Conservation (phyloP, 2,113 vertebrate species). For the Onychostruthus taczanowskii region DNA sequence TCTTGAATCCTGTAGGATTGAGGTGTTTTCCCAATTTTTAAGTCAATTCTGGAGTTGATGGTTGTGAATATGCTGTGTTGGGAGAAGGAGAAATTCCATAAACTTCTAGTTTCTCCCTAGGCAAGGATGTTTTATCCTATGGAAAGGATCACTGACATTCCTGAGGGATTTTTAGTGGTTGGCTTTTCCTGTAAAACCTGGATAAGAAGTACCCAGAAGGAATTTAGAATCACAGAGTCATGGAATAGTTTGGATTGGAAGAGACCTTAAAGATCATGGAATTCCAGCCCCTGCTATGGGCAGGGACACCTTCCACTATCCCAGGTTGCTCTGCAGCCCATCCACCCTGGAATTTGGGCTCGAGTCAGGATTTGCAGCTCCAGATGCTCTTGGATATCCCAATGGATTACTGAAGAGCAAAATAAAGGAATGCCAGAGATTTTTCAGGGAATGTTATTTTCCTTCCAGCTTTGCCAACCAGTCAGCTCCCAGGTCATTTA, state of each 20-base stretch:
- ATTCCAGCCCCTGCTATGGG: background rate
- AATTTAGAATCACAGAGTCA: background rate
- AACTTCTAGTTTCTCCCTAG: background rate
- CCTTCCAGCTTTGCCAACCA: background rate
- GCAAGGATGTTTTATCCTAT: background rate
- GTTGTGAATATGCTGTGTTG: fast-evolving
- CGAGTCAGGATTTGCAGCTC: background rate
- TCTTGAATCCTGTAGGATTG: background rate
- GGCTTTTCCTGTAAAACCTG: background rate
- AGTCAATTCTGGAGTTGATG: background rate
- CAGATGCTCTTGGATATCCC: background rate
- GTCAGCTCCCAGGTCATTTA: background rate
- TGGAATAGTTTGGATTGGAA: background rate
- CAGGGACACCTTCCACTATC: background rate
- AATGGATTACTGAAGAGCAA: background rate
- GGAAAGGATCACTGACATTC: background rate
- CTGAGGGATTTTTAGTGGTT: background rate
- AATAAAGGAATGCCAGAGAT: background rate
- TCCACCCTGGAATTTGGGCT: background rate
- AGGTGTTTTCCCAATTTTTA: background rate
- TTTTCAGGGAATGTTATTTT: background rate
- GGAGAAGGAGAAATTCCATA: background rate
- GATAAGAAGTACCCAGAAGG: background rate
- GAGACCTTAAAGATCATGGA: background rate
- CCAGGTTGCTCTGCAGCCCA: background rate